Evolutionary conservation across 2,888 invertebrate species (phyloP).

Genomic region (Coecobrya sp.): DNA sequence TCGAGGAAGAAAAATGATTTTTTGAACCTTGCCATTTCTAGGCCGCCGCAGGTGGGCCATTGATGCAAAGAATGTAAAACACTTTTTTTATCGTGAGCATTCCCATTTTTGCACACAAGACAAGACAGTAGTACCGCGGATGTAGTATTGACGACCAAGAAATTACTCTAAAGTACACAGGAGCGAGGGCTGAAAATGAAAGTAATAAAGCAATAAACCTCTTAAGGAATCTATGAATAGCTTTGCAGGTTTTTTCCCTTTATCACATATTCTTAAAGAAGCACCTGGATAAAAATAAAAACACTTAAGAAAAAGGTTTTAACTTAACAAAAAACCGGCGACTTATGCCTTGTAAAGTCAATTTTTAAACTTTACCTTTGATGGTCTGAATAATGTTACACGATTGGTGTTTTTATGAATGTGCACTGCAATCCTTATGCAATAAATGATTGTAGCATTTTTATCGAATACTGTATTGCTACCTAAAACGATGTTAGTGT

Average conservation of each 20-base stretch:
- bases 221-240: conserved; percentile 37
- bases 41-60: conserved; percentile 65
- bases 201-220: conserved; percentile 69
- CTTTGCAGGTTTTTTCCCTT: conserved; percentile 1
- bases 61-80: conserved; percentile 49
- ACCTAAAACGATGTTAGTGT: conserved; percentile 6
- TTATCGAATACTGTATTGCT: background rate
- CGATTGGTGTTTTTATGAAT: background rate
- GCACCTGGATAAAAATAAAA: conserved; percentile 66
- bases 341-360: background rate
- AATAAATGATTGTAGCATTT: conserved; percentile 35
- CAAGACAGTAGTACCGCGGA: conserved; percentile 5
- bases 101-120: conserved; percentile 22
- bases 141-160: conserved; percentile 5
- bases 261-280: background rate
- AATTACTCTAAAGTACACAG: background rate
- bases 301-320: background rate
- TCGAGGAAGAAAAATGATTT: conserved; percentile 61
- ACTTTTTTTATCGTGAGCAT: conserved; percentile 6
- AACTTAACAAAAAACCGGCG: too few species aligned
- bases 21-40: conserved; percentile 58
- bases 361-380: background rate
- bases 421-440: background rate
- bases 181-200: conserved; percentile 51
- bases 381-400: background rate